Evolutionary conservation across 2,888 invertebrate genomes (phyloP).

Genomic region (Timema cristinae): DNA sequence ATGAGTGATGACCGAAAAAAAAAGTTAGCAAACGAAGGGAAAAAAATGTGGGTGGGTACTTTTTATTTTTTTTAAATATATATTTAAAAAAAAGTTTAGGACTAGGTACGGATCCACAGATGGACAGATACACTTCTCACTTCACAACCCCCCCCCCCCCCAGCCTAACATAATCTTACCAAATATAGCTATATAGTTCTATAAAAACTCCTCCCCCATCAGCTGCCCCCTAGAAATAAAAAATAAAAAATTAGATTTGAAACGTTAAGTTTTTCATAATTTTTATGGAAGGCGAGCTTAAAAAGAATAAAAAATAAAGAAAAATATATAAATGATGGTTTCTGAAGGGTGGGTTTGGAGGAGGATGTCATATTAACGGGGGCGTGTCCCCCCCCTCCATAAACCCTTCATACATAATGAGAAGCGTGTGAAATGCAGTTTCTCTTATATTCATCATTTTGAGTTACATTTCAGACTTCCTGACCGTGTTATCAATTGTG

Average conservation of each 20-base stretch:
- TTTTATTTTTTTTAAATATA: slow-evolving; percentile 5
- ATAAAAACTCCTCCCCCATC: too few relatives aligned
- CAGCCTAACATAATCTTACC: background rate
- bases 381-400: too few relatives aligned
- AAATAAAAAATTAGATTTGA: background rate
- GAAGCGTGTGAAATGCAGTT: background rate
- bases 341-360: too few relatives aligned
- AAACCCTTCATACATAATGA: slow-evolving; percentile 8
- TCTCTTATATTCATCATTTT: slow-evolving; percentile 13
- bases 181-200: too few relatives aligned
- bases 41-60: background rate
- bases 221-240: background rate
- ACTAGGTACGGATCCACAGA: slow-evolving; percentile 6
- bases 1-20: slow-evolving; percentile 9
- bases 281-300: background rate
- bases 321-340: too few relatives aligned
- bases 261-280: slow-evolving; percentile 14
- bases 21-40: background rate
- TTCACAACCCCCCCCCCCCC: slow-evolving; percentile 3
- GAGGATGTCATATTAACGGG: too few relatives aligned
- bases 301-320: too few relatives aligned
- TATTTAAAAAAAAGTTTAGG: background rate
- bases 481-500: slow-evolving; percentile 13
- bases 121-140: slow-evolving; percentile 12
- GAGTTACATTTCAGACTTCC: slow-evolving; percentile 13